phyloP scores from a whole-genome alignment of 2,888 invertebrate genomes.

The Amblyteles armatorius region DNA sequence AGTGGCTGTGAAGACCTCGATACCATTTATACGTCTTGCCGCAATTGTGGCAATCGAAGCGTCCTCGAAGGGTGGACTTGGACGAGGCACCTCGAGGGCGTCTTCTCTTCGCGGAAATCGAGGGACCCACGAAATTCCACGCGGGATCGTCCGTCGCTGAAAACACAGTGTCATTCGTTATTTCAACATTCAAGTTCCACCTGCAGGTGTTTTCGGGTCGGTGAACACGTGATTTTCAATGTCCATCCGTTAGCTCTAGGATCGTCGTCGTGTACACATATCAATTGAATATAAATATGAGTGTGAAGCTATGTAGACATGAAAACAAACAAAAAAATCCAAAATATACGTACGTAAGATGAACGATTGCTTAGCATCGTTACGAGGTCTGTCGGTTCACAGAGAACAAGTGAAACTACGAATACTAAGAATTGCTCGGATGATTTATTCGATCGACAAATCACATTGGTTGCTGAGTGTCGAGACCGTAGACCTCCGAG shows the following conservation, averaged over 20 bases:
- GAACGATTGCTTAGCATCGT: neutral
- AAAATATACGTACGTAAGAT: neutral
- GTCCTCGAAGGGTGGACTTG: conserved; percentile 21
- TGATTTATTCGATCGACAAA: neutral
- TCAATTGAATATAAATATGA: neutral
- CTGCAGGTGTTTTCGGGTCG: neutral
- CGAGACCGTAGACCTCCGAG: conserved; percentile 77
- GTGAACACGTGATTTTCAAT: neutral
- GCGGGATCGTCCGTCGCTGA: neutral
- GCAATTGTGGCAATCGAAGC: conserved; percentile 75
- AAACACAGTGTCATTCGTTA: conserved; percentile 18
- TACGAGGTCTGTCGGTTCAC: neutral
- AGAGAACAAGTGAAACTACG: neutral
- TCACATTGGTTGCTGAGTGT: conserved; percentile 67
- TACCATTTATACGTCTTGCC: conserved; percentile 50
- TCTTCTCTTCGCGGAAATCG: neutral
- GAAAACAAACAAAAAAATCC: neutral
- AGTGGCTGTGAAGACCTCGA: conserved; percentile 68
- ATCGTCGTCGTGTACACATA: neutral
- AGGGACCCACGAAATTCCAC: neutral
- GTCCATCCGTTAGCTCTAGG: neutral
- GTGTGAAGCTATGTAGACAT: neutral
- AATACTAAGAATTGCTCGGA: neutral
- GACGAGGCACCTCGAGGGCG: neutral
- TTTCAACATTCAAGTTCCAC: neutral